Evolutionary conservation across 2,113 vertebrate species (phyloP).

Genomic region (Thryonomys swinderianus): DNA sequence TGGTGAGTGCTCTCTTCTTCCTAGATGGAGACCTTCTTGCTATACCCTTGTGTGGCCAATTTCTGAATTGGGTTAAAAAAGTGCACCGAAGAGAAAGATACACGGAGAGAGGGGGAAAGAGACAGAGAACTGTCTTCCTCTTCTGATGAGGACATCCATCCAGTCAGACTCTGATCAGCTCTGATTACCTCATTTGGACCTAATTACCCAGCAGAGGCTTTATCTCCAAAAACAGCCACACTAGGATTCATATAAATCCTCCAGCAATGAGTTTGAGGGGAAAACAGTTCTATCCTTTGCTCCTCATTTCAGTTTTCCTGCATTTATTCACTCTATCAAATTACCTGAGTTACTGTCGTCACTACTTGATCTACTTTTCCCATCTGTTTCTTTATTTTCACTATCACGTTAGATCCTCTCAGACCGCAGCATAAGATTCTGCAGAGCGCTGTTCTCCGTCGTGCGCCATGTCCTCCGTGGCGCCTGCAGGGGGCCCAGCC

Average conservation of each 20-base stretch:
- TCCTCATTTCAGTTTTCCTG: not conserved
- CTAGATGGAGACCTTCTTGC: not conserved
- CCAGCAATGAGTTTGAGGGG: not conserved
- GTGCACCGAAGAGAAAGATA: too few species aligned
- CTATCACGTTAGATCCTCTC: not conserved
- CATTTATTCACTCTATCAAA: not conserved
- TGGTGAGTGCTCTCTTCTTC: not conserved
- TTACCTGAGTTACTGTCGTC: not conserved
- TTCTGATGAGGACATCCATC: not conserved
- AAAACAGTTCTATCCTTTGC: not conserved
- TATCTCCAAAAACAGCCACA: not conserved
- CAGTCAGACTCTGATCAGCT: not conserved
- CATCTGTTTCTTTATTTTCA: constrained; percentile 16
- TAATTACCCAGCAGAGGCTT: not conserved
- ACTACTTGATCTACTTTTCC: not conserved
- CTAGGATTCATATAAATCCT: not conserved
- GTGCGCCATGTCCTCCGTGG: not conserved
- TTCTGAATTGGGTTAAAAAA: not conserved
- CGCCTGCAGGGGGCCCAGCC: not conserved
- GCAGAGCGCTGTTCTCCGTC: not conserved
- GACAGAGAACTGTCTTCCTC: not conserved
- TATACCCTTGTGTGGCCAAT: not conserved
- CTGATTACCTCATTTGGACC: not conserved
- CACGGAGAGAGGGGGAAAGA: not conserved
- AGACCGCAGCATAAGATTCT: not conserved